Conservation (phyloP, 2,888 invertebrate species). For the Amiota minor region DNA sequence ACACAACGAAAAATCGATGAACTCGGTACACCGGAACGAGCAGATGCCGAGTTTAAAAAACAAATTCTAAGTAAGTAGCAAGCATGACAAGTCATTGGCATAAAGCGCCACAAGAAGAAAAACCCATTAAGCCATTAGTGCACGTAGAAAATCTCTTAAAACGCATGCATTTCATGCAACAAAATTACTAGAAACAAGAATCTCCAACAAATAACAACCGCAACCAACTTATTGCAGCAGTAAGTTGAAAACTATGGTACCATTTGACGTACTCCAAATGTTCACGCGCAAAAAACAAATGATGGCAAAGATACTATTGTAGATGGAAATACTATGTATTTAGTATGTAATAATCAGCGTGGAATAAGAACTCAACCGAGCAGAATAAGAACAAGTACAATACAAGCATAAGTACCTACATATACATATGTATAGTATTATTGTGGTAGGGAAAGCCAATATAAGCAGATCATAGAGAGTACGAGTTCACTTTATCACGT, state of each 20-base stretch:
- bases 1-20: constrained; percentile 66
- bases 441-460: too few species aligned
- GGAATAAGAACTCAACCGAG: not conserved
- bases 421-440: too few species aligned
- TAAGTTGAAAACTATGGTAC: not conserved
- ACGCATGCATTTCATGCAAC: not conserved
- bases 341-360: too few species aligned
- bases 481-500: constrained; percentile 50
- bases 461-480: not conserved
- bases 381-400: not conserved
- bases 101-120: constrained; percentile 11
- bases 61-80: constrained; percentile 33
- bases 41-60: constrained; percentile 35
- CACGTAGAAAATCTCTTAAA: constrained; percentile 34
- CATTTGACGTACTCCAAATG: constrained; percentile 3
- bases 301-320: not conserved
- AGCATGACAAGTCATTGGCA: constrained; percentile 42
- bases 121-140: constrained; percentile 35
- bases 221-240: not conserved
- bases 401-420: too few species aligned
- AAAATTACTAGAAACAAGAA: not conserved
- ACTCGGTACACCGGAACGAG: constrained; percentile 60
- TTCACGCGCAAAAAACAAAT: not conserved
- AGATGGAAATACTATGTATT: not conserved
- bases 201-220: not conserved